Evolutionary conservation across 2,797 vertebrate genomes (phyloP).

Genomic region (Phylloscopus collybita): DNA sequence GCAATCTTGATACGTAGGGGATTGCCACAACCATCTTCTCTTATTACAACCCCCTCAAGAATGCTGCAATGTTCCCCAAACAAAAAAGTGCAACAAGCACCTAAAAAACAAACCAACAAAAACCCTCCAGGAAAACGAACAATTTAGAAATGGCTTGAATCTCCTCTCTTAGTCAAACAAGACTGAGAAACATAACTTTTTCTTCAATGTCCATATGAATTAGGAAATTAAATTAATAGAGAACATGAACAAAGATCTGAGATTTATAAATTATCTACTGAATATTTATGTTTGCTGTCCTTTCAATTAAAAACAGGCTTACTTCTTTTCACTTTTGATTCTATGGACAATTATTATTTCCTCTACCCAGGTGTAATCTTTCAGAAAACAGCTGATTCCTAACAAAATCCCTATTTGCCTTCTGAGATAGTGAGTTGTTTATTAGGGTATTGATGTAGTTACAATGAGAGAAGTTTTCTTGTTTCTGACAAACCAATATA

Average conservation of each 20-base stretch:
- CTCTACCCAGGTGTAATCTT: not conserved
- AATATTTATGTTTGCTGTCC: not conserved
- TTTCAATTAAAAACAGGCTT: not conserved
- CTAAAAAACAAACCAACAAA: not conserved
- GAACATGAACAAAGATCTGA: not conserved
- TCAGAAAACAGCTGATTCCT: not conserved
- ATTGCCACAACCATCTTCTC: not conserved
- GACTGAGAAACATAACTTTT: not conserved
- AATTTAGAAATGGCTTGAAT: not conserved
- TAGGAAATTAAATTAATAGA: not conserved
- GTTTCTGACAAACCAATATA: not conserved
- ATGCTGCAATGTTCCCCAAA: not conserved
- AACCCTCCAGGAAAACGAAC: accelerated
- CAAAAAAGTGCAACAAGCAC: not conserved
- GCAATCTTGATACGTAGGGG: not conserved
- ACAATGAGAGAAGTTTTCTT: not conserved
- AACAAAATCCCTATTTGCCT: not conserved
- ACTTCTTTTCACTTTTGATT: not conserved
- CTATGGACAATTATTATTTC: not conserved
- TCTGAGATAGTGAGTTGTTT: not conserved
- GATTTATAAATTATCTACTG: not conserved
- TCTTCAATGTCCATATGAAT: not conserved
- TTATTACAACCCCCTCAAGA: not conserved
- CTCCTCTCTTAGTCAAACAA: not conserved
- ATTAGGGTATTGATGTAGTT: not conserved